Evolutionary conservation across 2,888 invertebrate genomes (phyloP).

Genomic region (Apamea anceps): DNA sequence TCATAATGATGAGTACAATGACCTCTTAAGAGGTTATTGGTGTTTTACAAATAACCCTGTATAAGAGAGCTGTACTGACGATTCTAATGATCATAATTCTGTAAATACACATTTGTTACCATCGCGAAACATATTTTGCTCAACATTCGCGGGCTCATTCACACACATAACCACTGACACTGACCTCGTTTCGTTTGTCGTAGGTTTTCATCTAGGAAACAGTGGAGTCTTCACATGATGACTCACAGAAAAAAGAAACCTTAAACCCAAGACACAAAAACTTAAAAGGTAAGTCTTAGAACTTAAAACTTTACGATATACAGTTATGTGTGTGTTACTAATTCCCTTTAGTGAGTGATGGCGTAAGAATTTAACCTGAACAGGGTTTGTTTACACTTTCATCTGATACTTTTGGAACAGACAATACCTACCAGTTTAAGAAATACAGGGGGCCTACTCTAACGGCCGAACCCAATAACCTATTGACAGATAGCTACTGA

Average conservation of each 20-base stretch:
- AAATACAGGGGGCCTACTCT: too few species aligned
- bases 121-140: background rate
- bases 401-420: too few species aligned
- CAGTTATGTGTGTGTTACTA: background rate
- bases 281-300: slow-evolving; percentile 31
- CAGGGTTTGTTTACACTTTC: too few species aligned
- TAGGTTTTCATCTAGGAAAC: slow-evolving; percentile 52
- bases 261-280: background rate
- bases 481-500: too few species aligned
- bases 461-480: too few species aligned
- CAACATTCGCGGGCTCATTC: background rate
- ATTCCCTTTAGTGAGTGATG: background rate
- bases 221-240: slow-evolving; percentile 44
- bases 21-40: too few species aligned
- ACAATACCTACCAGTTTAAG: too few species aligned
- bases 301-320: background rate
- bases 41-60: too few species aligned
- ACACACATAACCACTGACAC: background rate
- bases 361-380: too few species aligned
- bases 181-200: slow-evolving; percentile 3
- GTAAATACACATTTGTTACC: background rate
- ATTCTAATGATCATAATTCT: background rate
- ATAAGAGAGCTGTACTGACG: background rate
- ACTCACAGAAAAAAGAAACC: slow-evolving; percentile 15
- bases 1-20: too few species aligned